These are phyloP conservation scores for Drosophila anomalipes DNA, from an alignment of 2,888 invertebrate species.

Conservation along the genomic window DNA sequence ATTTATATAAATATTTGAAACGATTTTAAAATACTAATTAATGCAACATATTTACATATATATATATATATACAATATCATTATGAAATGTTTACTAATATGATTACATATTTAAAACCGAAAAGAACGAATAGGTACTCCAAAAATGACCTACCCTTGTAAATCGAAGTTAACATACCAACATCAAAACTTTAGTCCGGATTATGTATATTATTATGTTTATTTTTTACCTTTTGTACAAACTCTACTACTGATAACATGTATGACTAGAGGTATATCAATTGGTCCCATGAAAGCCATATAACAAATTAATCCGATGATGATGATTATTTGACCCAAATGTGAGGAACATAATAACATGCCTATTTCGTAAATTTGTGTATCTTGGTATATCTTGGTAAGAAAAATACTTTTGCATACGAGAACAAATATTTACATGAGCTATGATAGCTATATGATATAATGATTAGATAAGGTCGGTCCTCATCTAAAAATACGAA, in stretches of 20 bases:
- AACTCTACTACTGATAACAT: neutral
- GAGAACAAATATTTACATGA: no score
- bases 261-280: neutral
- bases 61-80: no score
- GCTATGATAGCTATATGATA: neutral
- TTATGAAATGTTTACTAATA: neutral
- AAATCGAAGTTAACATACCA: neutral
- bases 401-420: neutral
- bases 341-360: neutral
- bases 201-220: neutral
- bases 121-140: neutral
- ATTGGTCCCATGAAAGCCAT: neutral
- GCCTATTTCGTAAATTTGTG: accelerated
- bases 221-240: neutral
- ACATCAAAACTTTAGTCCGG: neutral
- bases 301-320: neutral
- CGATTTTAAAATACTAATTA: neutral
- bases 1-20: neutral
- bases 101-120: neutral
- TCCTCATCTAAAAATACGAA: neutral
- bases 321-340: neutral
- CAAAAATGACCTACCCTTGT: neutral
- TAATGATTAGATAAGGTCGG: neutral
- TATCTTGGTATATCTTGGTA: neutral
- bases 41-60: neutral